Percentiles rank a stretch among this genome's conserved stretches.
These are phyloP conservation scores for Caradrina clavipalpis DNA, from an alignment of 2,888 invertebrate genomes.

Conservation along the genomic window DNA sequence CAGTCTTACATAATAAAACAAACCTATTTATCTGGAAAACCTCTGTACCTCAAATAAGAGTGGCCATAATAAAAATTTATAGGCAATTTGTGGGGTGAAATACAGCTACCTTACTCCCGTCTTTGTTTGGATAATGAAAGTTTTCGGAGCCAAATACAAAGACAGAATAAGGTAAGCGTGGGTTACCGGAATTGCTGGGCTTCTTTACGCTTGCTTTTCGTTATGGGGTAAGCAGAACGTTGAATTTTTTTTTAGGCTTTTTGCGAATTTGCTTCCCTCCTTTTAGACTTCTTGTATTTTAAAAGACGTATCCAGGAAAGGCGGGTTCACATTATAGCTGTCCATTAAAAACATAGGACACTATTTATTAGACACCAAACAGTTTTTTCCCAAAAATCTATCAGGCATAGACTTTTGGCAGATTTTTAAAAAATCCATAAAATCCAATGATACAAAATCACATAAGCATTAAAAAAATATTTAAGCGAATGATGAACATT, in stretches of 20 bases:
- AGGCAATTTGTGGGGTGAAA: conserved; percentile 87
- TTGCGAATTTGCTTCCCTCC: too few species aligned
- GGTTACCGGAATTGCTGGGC: conserved; percentile 39
- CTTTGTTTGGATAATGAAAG: conserved; percentile 88
- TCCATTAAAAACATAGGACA: too few species aligned
- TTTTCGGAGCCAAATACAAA: conserved; percentile 67
- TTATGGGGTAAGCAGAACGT: conserved; percentile 7
- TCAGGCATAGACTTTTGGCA: too few species aligned
- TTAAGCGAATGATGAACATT: background rate
- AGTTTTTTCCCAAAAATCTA: too few species aligned
- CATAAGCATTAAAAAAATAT: too few species aligned
- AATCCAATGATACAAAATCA: too few species aligned
- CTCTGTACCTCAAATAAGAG: conserved; percentile 86
- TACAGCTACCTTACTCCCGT: conserved; percentile 78
- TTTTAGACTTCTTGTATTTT: background rate
- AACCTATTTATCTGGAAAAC: conserved; percentile 84
- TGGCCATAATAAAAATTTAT: conserved; percentile 90
- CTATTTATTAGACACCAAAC: too few species aligned
- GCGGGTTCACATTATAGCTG: too few species aligned
- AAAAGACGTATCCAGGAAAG: too few species aligned
- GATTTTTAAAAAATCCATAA: too few species aligned
- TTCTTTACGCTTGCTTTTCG: conserved; percentile 30
- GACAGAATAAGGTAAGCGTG: conserved; percentile 62
- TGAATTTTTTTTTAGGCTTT: background rate
- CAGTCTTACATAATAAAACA: conserved; percentile 81